Conservation (phyloP, 2,113 vertebrate species). For the Dascyllus trimaculatus region DNA sequence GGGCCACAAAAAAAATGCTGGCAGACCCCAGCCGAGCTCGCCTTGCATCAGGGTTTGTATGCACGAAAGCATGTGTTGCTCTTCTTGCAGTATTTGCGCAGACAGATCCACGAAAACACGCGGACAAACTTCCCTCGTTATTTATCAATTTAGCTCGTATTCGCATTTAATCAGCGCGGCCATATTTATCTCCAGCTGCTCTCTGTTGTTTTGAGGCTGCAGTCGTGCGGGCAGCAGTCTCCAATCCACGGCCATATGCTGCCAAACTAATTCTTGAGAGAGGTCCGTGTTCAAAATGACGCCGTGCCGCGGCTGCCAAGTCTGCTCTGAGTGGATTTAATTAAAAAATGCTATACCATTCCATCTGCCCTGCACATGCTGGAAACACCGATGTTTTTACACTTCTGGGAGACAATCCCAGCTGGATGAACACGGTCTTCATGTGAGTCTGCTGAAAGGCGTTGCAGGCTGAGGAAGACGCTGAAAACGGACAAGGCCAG, state of each 20-base stretch:
- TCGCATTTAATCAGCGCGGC: constrained; percentile 47
- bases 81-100: constrained; percentile 6
- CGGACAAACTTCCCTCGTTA: constrained; percentile 41
- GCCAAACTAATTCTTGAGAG: constrained; percentile 58
- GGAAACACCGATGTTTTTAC: constrained; percentile 16
- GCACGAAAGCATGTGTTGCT: neutral
- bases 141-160: constrained; percentile 62
- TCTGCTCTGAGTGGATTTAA: constrained; percentile 58
- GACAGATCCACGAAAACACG: constrained; percentile 16
- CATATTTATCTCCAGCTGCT: constrained; percentile 68
- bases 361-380: constrained; percentile 59
- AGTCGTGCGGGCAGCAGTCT: constrained; percentile 40
- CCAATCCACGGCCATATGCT: constrained; percentile 66
- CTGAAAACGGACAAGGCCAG: neutral
- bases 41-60: neutral
- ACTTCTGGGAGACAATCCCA: constrained; percentile 29
- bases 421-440: constrained; percentile 26
- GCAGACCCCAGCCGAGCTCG: constrained; percentile 10
- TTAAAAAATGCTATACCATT: constrained; percentile 58
- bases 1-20: constrained; percentile 7
- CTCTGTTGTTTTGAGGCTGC: constrained; percentile 45
- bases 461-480: neutral
- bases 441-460: neutral
- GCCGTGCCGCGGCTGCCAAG: constrained; percentile 54
- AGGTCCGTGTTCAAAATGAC: constrained; percentile 61